A percentile compares a stretch with the other conserved stretches of the same genome.
phyloP scores from a whole-genome alignment of 2,888 invertebrate genomes.

The Athalia rosae region DNA sequence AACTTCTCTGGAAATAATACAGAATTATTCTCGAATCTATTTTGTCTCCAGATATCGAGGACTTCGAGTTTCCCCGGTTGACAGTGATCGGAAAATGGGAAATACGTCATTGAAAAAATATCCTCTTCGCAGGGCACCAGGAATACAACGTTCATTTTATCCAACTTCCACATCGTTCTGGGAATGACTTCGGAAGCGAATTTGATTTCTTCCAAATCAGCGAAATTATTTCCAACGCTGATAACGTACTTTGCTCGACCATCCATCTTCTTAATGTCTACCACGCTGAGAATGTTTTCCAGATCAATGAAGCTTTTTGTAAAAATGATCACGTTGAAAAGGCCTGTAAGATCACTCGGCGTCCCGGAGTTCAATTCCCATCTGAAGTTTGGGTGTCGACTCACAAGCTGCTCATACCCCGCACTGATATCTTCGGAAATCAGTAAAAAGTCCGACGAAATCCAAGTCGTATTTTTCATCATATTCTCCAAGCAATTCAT shows the following conservation, averaged over 20 bases:
- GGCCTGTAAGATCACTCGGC: not conserved
- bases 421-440: not conserved
- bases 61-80: constrained; percentile 10
- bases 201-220: constrained; percentile 11
- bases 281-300: not conserved
- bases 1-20: constrained; percentile 14
- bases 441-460: not conserved
- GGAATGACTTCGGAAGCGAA: not conserved
- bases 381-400: not conserved
- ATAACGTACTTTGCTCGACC: not conserved
- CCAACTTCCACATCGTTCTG: constrained; percentile 11
- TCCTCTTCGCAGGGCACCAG: constrained; percentile 25
- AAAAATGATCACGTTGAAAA: constrained; percentile 5
- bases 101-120: constrained; percentile 13
- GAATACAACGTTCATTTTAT: constrained; percentile 13
- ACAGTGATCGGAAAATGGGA: constrained; percentile 16
- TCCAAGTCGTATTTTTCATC: not conserved
- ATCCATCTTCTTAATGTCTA: constrained; percentile 1
- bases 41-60: not conserved
- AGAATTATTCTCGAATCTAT: not conserved
- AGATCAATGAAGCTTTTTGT: constrained; percentile 8
- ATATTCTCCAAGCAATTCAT: no score
- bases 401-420: not conserved
- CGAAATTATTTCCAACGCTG: not conserved
- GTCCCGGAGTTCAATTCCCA: constrained; percentile 20